These are phyloP conservation scores for Magallana nippona DNA, from an alignment of 2,888 invertebrate species.

Conservation along the genomic window DNA sequence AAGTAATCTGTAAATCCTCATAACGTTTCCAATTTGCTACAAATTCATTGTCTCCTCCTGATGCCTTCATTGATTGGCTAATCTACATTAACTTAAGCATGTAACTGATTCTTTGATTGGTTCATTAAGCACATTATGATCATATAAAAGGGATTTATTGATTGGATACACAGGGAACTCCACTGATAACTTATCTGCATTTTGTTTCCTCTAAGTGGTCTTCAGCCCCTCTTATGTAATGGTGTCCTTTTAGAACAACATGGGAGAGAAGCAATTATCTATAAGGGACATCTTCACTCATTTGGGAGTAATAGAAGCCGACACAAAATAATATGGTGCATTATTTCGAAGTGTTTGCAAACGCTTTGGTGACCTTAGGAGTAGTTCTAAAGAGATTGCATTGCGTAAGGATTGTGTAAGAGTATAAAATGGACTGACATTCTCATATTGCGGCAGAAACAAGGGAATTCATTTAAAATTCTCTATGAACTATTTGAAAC, in stretches of 20 bases:
- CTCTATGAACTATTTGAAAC: no score
- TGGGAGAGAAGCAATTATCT: conserved; percentile 12
- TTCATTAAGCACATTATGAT: conserved; percentile 33
- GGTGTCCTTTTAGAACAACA: conserved; percentile 25
- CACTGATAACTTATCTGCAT: conserved; percentile 17
- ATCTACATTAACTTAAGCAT: conserved; percentile 35
- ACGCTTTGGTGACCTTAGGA: background rate
- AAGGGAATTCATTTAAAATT: no score
- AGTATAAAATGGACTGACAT: background rate
- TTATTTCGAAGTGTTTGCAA: conserved; percentile 10
- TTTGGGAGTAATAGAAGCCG: background rate
- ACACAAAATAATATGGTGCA: conserved; percentile 1
- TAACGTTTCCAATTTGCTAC: background rate
- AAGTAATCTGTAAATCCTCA: background rate
- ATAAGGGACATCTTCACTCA: background rate
- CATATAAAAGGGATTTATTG: conserved; percentile 31
- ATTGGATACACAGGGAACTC: background rate
- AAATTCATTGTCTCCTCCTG: conserved; percentile 13
- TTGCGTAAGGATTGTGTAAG: background rate
- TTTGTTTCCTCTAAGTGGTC: background rate
- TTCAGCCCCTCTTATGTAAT: background rate
- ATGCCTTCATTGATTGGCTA: conserved; percentile 19
- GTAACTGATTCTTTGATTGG: conserved; percentile 35
- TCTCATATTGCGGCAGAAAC: no score
- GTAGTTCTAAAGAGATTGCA: background rate